A percentile compares a stretch with the other conserved stretches of the same genome.
Evolutionary conservation across 2,888 invertebrate genomes (phyloP).

Genomic region (Dichetophora obliterata): DNA sequence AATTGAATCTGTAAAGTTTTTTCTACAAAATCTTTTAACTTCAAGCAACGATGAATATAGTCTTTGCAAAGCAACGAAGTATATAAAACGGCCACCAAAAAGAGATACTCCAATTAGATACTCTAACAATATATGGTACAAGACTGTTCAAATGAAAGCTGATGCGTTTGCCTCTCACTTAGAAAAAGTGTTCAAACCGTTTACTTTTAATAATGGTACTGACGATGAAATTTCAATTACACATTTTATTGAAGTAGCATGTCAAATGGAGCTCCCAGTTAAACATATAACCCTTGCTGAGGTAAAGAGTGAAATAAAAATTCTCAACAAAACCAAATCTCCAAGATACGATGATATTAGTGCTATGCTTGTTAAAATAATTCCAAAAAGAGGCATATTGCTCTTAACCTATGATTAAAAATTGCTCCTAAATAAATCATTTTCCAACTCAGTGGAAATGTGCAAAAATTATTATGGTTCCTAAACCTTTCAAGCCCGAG

Average conservation of each 20-base stretch:
- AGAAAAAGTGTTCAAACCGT: neutral
- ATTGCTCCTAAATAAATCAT: too few species aligned
- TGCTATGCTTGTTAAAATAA: too few species aligned
- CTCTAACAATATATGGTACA: neutral
- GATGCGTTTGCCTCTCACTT: neutral
- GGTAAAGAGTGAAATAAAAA: neutral
- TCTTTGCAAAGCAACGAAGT: neutral
- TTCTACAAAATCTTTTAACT: too few species aligned
- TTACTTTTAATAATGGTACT: neutral
- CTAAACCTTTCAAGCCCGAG: slow-evolving; percentile 16
- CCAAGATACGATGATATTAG: too few species aligned
- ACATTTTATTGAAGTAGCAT: too few species aligned
- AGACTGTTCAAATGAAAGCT: neutral
- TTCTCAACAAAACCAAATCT: too few species aligned
- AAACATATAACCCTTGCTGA: too few species aligned
- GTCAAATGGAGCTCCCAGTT: slow-evolving; percentile 20
- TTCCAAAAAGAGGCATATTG: too few species aligned
- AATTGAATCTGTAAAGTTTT: neutral
- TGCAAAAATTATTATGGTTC: slow-evolving; percentile 21
- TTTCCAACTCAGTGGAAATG: neutral
- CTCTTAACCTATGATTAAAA: too few species aligned
- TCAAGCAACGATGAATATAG: neutral
- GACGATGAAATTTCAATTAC: neutral
- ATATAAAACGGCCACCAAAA: neutral
- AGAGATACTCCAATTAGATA: neutral